These are phyloP conservation scores for Virgularia gustaviana DNA, from an alignment of 92 coral and sea anemone species.

Conservation along the genomic window DNA sequence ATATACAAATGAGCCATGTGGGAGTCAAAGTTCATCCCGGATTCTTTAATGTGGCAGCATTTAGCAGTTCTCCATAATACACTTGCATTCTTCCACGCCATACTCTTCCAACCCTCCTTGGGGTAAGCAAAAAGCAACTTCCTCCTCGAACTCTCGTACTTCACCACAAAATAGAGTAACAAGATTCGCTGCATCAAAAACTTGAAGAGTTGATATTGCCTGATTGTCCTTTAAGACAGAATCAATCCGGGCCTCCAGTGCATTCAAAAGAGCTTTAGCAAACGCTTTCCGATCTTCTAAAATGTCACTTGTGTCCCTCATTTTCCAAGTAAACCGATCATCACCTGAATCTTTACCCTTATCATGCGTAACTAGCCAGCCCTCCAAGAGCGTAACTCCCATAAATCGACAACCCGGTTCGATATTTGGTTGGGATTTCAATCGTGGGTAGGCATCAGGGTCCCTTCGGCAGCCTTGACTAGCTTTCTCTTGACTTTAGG, in stretches of 20 bases:
- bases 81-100: constrained; percentile 41
- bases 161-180: constrained; percentile 34
- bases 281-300: constrained; percentile 25
- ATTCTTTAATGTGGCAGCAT: constrained; percentile 33
- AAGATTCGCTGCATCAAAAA: constrained; percentile 29
- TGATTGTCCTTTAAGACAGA: constrained; percentile 16
- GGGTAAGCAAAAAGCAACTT: constrained; percentile 1
- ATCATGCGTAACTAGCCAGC: constrained; percentile 37
- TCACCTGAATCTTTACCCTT: constrained; percentile 8
- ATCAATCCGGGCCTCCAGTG: constrained; percentile 7
- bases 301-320: constrained; percentile 36
- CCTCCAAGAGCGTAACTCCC: constrained; percentile 29
- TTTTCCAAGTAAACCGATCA: constrained; percentile 29
- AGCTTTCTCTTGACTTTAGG: constrained; percentile 35
- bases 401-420: constrained; percentile 18
- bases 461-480: constrained; percentile 26
- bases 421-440: constrained; percentile 10
- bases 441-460: constrained; percentile 11
- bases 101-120: constrained; percentile 32
- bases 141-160: constrained; percentile 24
- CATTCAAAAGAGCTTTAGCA: constrained; percentile 24
- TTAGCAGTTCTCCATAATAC: constrained; percentile 30
- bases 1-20: constrained; percentile 41
- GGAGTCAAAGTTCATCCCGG: constrained; percentile 41
- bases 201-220: constrained; percentile 23